Conservation (phyloP, 2,888 invertebrate species). For the Drosophila trichaetosa region DNA sequence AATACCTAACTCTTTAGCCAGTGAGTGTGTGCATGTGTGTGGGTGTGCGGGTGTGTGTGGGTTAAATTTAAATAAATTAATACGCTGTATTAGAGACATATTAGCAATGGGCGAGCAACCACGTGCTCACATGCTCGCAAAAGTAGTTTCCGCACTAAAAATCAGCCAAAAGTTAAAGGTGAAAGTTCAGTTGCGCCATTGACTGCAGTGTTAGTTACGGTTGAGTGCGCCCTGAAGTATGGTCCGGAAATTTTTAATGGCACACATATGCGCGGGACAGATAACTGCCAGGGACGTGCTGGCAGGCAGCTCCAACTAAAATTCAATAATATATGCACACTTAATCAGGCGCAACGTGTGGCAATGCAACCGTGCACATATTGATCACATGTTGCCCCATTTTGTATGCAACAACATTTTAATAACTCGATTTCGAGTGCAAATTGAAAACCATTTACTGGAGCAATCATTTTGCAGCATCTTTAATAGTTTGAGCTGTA, state of each 20-base stretch:
- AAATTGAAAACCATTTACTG: slow-evolving; percentile 55
- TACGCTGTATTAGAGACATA: slow-evolving; percentile 76
- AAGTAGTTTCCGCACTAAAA: slow-evolving; percentile 59
- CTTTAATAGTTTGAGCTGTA: not conserved
- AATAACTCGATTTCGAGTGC: slow-evolving; percentile 31
- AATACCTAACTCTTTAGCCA: slow-evolving; percentile 12
- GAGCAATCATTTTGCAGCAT: slow-evolving; percentile 22
- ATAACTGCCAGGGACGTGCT: slow-evolving; percentile 19
- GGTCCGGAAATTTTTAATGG: slow-evolving; percentile 34
- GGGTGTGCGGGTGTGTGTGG: slow-evolving; percentile 31
- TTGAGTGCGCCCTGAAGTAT: slow-evolving; percentile 48
- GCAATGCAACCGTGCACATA: slow-evolving; percentile 10
- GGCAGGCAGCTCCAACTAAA: slow-evolving; percentile 52
- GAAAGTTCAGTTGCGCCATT: slow-evolving; percentile 58
- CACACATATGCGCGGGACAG: slow-evolving; percentile 12
- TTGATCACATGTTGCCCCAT: not conserved
- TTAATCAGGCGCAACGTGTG: slow-evolving; percentile 43
- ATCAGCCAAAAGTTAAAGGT: slow-evolving; percentile 69
- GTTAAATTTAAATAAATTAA: slow-evolving; percentile 76
- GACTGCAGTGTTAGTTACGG: slow-evolving; percentile 53
- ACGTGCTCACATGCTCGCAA: not conserved
- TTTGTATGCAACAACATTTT: slow-evolving; percentile 48
- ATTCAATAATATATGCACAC: slow-evolving; percentile 69
- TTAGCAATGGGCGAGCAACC: slow-evolving; percentile 52
- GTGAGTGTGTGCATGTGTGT: slow-evolving; percentile 1